Evolutionary conservation across 2,888 invertebrate genomes (phyloP).

Genomic region (Drosophila histrio): DNA sequence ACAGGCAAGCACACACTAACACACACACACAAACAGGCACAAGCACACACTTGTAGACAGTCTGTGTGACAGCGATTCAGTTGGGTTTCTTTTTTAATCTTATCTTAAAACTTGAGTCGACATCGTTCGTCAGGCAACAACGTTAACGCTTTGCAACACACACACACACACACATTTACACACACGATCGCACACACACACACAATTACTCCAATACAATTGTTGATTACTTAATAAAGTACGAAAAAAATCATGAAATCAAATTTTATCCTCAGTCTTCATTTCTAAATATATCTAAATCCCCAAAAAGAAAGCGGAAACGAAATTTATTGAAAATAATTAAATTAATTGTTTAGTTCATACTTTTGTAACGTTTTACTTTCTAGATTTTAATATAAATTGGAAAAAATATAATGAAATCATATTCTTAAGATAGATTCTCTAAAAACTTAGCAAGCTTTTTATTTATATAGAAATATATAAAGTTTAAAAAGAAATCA

Average conservation of each 20-base stretch:
- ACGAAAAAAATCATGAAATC: neutral
- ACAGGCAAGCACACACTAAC: constrained; percentile 31
- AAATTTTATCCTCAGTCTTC: neutral
- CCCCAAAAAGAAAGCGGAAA: too few species aligned
- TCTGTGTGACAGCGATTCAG: constrained; percentile 38
- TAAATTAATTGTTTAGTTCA: neutral
- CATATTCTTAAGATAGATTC: neutral
- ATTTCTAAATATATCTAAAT: too few species aligned
- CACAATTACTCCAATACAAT: neutral
- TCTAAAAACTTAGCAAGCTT: too few species aligned
- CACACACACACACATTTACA: constrained; percentile 10
- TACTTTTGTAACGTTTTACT: too few species aligned
- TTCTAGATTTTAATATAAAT: too few species aligned
- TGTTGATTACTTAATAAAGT: neutral
- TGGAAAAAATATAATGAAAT: too few species aligned
- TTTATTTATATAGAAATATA: too few species aligned
- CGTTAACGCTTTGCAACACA: constrained; percentile 41
- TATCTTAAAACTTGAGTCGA: constrained; percentile 81
- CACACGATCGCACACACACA: constrained; percentile 6
- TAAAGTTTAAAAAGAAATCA: too few species aligned
- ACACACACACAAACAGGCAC: constrained; percentile 17
- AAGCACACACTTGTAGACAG: neutral
- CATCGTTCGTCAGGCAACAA: constrained; percentile 53
- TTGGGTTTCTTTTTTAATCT: constrained; percentile 70
- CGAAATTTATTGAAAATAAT: too few species aligned